Percentiles rank a stretch among this genome's conserved stretches.
phyloP scores from a whole-genome alignment of 2,113 vertebrate genomes.

The Heliornis fulica region DNA sequence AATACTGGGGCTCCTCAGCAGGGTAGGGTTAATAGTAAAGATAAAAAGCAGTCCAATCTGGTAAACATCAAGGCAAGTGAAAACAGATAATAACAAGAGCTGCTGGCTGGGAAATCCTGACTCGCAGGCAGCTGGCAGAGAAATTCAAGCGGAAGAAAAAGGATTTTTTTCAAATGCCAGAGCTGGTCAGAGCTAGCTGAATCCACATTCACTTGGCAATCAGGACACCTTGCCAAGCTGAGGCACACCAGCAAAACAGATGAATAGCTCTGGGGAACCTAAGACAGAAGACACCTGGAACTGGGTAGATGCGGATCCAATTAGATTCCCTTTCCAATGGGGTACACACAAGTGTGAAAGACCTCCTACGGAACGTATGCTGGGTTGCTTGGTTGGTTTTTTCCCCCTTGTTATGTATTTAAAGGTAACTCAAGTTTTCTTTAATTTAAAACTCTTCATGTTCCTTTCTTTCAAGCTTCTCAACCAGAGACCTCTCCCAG shows the following conservation, averaged over 20 bases:
- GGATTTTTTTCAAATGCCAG: slow-evolving; percentile 44
- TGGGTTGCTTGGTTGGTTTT: neutral
- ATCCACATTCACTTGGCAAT: slow-evolving; percentile 8
- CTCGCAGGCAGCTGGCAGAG: slow-evolving; percentile 38
- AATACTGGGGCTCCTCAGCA: neutral
- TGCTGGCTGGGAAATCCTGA: slow-evolving; percentile 50
- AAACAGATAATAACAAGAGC: slow-evolving; percentile 46
- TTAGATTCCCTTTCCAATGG: neutral
- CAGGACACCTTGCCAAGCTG: neutral
- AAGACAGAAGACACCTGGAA: slow-evolving; percentile 16
- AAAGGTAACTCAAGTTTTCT: neutral
- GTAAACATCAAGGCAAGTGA: slow-evolving; percentile 42
- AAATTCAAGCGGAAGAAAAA: slow-evolving; percentile 45
- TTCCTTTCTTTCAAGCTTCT: neutral
- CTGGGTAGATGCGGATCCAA: neutral
- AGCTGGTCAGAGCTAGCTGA: slow-evolving; percentile 49
- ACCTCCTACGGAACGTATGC: neutral
- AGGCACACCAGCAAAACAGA: slow-evolving; percentile 4
- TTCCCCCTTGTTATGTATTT: neutral
- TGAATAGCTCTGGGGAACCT: neutral
- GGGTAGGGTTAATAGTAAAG: neutral
- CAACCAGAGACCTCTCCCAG: neutral
- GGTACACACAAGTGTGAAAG: neutral
- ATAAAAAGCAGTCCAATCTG: slow-evolving; percentile 39
- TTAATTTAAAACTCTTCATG: neutral